These are phyloP conservation scores for Idaea biselata DNA, from an alignment of 2,888 invertebrate genomes.

Conservation along the genomic window DNA sequence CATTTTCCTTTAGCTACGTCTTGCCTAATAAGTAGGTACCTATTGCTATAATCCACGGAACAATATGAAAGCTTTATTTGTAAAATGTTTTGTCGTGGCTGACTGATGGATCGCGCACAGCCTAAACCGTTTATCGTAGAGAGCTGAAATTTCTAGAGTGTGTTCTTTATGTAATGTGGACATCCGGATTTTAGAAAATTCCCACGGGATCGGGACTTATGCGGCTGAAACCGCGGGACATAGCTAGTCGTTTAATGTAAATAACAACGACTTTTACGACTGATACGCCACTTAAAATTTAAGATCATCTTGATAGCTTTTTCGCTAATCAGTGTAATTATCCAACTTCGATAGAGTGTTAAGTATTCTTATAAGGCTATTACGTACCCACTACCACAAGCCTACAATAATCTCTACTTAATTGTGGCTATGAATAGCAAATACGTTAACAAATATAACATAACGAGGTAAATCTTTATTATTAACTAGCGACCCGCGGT, in stretches of 20 bases:
- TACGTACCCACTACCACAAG: neutral
- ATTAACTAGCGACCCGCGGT: neutral
- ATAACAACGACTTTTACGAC: too few relatives aligned
- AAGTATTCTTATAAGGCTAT: neutral
- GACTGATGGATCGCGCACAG: too few relatives aligned
- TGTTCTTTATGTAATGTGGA: too few relatives aligned
- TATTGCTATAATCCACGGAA: constrained; percentile 6
- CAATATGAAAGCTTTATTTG: neutral
- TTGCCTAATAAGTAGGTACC: constrained; percentile 19
- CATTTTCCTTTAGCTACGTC: constrained; percentile 13
- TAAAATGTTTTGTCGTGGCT: too few relatives aligned
- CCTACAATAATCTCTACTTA: neutral
- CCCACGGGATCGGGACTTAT: too few relatives aligned
- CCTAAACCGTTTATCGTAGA: too few relatives aligned
- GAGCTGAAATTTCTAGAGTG: too few relatives aligned
- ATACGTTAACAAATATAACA: neutral
- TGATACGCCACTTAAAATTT: too few relatives aligned
- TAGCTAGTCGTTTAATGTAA: neutral
- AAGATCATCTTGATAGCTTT: neutral
- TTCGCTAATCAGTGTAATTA: neutral
- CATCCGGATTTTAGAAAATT: too few relatives aligned
- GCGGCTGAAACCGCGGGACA: too few relatives aligned
- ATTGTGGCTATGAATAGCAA: neutral
- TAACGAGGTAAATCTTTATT: neutral
- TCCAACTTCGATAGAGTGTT: neutral